Percentiles rank a stretch among this genome's conserved stretches.
Conservation (phyloP, 2,888 invertebrate genomes). For the Drosophila villosipedis region DNA sequence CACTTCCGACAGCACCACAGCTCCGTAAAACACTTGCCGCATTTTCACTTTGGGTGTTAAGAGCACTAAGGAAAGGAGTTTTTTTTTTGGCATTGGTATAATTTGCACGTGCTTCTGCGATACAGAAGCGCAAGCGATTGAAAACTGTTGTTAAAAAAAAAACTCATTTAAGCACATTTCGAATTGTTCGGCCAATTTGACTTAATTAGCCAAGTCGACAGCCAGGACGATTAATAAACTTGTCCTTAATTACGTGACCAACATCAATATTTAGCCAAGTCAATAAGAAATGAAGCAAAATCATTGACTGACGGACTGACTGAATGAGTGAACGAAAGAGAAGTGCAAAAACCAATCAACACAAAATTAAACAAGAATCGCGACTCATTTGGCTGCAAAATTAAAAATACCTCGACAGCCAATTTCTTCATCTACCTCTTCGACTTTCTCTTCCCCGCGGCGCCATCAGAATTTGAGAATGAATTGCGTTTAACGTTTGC, state of each 20-base stretch:
- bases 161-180: constrained; percentile 49
- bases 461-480: constrained; percentile 52
- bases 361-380: constrained; percentile 66
- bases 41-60: constrained; percentile 62
- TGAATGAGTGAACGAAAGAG: constrained; percentile 13
- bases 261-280: constrained; percentile 39
- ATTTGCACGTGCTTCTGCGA: constrained; percentile 53
- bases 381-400: constrained; percentile 68
- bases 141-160: constrained; percentile 12
- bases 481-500: constrained; percentile 70
- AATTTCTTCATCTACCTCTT: constrained; percentile 37
- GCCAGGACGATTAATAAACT: constrained; percentile 70
- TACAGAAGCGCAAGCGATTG: not conserved
- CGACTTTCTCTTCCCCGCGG: not conserved
- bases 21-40: constrained; percentile 44
- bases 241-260: constrained; percentile 72
- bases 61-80: constrained; percentile 13
- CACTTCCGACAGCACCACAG: not conserved
- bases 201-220: constrained; percentile 62
- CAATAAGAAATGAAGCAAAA: constrained; percentile 29
- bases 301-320: constrained; percentile 30
- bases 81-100: constrained; percentile 10
- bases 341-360: constrained; percentile 67
- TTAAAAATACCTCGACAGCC: constrained; percentile 67
- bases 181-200: constrained; percentile 65